phyloP scores from a whole-genome alignment of 2,113 vertebrate genomes.

The Heliornis fulica region DNA sequence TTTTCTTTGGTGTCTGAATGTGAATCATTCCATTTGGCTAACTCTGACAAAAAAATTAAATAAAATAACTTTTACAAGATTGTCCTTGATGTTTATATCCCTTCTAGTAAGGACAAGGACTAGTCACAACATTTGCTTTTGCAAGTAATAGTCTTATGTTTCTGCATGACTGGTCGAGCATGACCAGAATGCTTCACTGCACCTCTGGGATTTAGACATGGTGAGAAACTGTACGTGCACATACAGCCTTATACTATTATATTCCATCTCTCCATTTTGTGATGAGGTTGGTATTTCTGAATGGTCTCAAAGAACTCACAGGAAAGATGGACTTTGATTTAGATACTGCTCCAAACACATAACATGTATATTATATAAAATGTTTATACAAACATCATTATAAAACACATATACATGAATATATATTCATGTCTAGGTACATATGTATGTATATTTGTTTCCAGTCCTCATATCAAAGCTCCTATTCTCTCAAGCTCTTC shows the following conservation, averaged over 20 bases:
- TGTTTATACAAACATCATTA: background rate
- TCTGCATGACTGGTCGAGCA: background rate
- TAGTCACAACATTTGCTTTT: background rate
- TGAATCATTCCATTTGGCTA: background rate
- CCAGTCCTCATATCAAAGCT: background rate
- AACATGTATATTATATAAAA: background rate
- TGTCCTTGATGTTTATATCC: background rate
- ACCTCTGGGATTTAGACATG: rapidly evolving
- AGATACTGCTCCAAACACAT: background rate
- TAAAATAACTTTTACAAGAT: background rate
- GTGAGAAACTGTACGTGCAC: rapidly evolving
- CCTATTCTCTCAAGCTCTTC: background rate
- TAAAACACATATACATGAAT: background rate
- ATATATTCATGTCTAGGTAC: background rate
- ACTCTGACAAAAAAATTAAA: background rate
- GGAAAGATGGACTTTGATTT: background rate
- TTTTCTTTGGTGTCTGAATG: background rate
- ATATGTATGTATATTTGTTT: background rate
- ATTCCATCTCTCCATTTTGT: background rate
- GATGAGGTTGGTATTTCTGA: background rate
- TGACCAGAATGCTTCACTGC: background rate
- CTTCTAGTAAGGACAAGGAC: background rate
- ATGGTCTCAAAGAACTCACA: background rate
- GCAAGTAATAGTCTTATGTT: background rate
- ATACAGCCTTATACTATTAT: background rate